These are phyloP conservation scores for Coregonus sp. DNA, from an alignment of 2,797 vertebrate species.

Conservation along the genomic window DNA sequence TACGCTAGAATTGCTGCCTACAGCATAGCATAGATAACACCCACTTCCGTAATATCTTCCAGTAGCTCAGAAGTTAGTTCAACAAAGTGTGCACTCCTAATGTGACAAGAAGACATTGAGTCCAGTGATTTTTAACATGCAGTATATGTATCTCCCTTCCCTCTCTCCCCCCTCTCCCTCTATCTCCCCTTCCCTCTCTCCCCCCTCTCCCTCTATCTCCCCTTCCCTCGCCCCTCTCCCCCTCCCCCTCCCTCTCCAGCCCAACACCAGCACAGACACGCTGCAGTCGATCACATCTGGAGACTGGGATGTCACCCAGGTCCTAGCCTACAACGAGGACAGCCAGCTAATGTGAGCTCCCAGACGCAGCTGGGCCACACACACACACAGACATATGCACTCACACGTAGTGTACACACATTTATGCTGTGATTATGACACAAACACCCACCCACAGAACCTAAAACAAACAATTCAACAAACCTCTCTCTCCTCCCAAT, in stretches of 20 bases:
- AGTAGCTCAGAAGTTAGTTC: too few relatives aligned
- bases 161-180: too few relatives aligned
- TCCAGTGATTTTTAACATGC: not conserved
- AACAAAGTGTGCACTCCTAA: too few relatives aligned
- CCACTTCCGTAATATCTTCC: too few relatives aligned
- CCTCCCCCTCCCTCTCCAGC: constrained; percentile 64
- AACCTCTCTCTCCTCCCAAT: too few relatives aligned
- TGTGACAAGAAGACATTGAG: not conserved
- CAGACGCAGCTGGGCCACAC: not conserved
- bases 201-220: too few relatives aligned
- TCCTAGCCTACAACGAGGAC: constrained; percentile 91
- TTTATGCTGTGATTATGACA: not conserved
- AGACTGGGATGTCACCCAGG: constrained; percentile 94
- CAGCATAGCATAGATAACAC: not conserved
- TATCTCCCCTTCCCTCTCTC: too few relatives aligned
- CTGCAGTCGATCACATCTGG: constrained; percentile 95
- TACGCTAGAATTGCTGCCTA: not conserved
- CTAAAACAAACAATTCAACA: not conserved
- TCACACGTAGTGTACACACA: not conserved
- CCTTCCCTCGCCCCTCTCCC: too few relatives aligned
- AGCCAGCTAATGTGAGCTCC: constrained; percentile 88
- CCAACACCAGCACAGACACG: constrained; percentile 90
- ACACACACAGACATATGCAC: constrained; percentile 1
- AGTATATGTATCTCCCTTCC: constrained; percentile 3
- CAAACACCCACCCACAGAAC: not conserved